Conservation (phyloP, 1,140 invertebrate genomes). For the Cylas formicarius region DNA sequence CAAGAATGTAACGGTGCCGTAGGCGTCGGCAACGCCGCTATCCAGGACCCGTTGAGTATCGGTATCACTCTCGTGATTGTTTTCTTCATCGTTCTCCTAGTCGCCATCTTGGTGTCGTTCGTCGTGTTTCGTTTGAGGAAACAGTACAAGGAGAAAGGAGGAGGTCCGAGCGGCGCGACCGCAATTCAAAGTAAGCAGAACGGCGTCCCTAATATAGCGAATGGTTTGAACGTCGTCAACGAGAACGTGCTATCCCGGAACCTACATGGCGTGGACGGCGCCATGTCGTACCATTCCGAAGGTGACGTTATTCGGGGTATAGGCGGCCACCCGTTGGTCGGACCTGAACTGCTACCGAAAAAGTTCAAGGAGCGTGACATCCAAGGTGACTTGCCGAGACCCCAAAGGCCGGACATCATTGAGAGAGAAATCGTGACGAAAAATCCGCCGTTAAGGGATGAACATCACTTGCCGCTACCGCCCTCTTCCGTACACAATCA, state of each 20-base stretch:
- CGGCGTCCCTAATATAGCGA: conserved; percentile 48
- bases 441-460: conserved; percentile 64
- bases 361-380: conserved; percentile 83
- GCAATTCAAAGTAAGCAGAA: conserved; percentile 59
- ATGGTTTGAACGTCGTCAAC: conserved; percentile 46
- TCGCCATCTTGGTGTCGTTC: conserved; percentile 83
- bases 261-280: conserved; percentile 50
- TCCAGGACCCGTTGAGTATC: conserved; percentile 79
- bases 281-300: conserved; percentile 55
- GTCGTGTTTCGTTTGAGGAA: conserved; percentile 79
- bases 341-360: conserved; percentile 73
- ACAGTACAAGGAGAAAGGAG: conserved; percentile 75
- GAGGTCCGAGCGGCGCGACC: conserved; percentile 49
- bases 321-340: conserved; percentile 60
- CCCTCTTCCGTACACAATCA: conserved; percentile 60
- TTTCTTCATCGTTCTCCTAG: conserved; percentile 83
- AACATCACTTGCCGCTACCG: conserved; percentile 67
- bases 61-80: conserved; percentile 89
- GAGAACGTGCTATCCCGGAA: conserved; percentile 52
- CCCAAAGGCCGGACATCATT: conserved; percentile 86
- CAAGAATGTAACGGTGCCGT: conserved; percentile 58
- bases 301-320: conserved; percentile 61
- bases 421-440: conserved; percentile 80
- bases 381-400: conserved; percentile 56
- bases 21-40: conserved; percentile 64